Conservation (phyloP, 1,140 invertebrate genomes). For the Drosophila melanica region DNA sequence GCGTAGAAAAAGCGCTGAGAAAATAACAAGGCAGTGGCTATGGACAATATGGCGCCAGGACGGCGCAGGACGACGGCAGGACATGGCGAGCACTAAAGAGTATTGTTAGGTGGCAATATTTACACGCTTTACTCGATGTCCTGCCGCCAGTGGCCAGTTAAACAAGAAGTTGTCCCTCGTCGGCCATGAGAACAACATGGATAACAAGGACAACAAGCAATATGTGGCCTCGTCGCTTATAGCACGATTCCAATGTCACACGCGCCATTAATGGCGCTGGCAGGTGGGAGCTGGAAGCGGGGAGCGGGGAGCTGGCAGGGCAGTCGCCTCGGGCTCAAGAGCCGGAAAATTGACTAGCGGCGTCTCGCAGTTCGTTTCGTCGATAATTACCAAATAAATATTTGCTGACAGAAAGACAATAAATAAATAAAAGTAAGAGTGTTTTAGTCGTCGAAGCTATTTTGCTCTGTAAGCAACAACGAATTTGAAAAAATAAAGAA, state of each 20-base stretch:
- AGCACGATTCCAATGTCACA: conserved; percentile 41
- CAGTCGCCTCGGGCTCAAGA: not conserved
- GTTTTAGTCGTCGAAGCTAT: too few species aligned
- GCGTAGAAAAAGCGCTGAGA: not conserved
- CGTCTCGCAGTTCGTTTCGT: conserved; percentile 3
- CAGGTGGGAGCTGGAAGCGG: not conserved
- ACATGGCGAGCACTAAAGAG: conserved; percentile 8
- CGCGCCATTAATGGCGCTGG: conserved; percentile 8
- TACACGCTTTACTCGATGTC: conserved; percentile 64
- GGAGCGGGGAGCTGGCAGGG: not conserved
- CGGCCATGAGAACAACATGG: conserved; percentile 52
- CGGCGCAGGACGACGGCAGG: conserved; percentile 23
- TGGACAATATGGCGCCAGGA: conserved; percentile 61
- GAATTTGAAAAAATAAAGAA: too few species aligned
- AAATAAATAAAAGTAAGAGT: not conserved
- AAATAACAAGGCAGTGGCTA: conserved; percentile 20
- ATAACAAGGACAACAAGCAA: conserved; percentile 26
- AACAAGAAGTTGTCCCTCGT: conserved; percentile 33
- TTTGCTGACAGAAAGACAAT: not conserved
- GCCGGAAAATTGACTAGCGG: conserved; percentile 1
- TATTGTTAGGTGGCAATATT: conserved; percentile 64
- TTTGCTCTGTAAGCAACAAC: too few species aligned
- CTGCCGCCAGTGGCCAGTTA: conserved; percentile 57
- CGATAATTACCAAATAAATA: conserved; percentile 21
- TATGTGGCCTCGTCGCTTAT: conserved; percentile 39